Evolutionary conservation across 2,888 invertebrate species (phyloP).

Genomic region (Pyrrhia umbra): DNA sequence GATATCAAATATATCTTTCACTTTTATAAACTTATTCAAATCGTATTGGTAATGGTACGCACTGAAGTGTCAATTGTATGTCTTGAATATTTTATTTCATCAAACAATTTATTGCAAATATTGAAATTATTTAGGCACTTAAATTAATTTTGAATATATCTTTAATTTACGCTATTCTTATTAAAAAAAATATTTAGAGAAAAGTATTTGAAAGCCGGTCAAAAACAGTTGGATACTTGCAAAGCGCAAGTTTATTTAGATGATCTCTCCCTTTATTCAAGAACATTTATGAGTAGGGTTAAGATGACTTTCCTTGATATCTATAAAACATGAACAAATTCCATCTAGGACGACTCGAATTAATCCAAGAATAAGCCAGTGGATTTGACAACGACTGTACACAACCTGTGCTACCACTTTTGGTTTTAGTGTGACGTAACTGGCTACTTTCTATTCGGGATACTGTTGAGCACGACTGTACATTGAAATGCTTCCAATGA

Average conservation of each 20-base stretch:
- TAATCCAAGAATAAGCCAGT: constrained; percentile 25
- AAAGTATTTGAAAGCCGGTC: too few species aligned
- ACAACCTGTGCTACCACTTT: constrained; percentile 68
- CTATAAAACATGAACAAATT: not conserved
- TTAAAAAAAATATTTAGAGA: not conserved
- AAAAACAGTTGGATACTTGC: not conserved
- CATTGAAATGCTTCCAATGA: constrained; percentile 38
- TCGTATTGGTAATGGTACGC: constrained; percentile 41
- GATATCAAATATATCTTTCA: constrained; percentile 39
- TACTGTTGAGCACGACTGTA: constrained; percentile 40
- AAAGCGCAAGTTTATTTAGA: too few species aligned
- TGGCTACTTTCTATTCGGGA: constrained; percentile 65
- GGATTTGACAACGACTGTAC: constrained; percentile 51
- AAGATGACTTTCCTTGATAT: not conserved
- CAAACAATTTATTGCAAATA: not conserved
- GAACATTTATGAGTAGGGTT: not conserved
- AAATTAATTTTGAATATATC: not conserved
- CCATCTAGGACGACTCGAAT: not conserved
- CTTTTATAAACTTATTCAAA: constrained; percentile 57
- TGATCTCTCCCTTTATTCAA: not conserved
- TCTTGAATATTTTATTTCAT: not conserved
- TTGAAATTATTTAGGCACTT: not conserved
- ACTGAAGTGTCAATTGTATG: constrained; percentile 35
- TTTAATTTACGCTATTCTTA: not conserved
- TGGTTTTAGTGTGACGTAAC: constrained; percentile 70